phyloP scores from a whole-genome alignment of 2,888 invertebrate genomes.

The Rotaria socialis region DNA sequence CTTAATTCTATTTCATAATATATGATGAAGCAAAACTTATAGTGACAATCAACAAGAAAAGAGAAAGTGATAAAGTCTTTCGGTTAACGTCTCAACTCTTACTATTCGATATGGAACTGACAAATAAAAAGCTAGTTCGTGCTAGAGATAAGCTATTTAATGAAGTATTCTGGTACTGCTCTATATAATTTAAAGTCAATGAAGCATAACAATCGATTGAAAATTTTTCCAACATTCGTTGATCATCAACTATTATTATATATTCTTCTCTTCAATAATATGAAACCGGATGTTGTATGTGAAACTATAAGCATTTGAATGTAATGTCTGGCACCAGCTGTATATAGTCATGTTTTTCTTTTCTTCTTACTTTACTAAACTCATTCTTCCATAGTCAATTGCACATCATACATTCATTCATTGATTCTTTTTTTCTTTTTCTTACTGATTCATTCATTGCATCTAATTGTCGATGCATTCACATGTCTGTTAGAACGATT shows the following conservation, averaged over 20 bases:
- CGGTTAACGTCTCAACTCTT: no score
- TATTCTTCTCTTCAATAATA: neutral
- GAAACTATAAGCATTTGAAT: neutral
- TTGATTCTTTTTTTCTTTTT: neutral
- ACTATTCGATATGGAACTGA: no score
- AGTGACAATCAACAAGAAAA: no score
- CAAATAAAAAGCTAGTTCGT: no score
- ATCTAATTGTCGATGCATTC: constrained; percentile 17
- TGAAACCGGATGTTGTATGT: neutral
- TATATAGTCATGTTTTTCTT: neutral
- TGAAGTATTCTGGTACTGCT: no score
- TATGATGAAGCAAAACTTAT: no score
- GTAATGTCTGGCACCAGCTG: neutral
- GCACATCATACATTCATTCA: constrained; percentile 1
- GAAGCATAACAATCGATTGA: neutral
- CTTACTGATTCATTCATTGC: neutral
- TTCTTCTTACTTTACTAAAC: neutral
- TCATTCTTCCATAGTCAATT: constrained; percentile 29
- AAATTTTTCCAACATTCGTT: neutral
- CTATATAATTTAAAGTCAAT: neutral
- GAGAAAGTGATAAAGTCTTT: no score
- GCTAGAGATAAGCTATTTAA: no score
- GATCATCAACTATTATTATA: neutral
- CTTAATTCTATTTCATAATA: no score
- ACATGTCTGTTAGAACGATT: constrained; percentile 23